Evolutionary conservation across 1,140 invertebrate species (phyloP).

Genomic region (Tetragnatha versicolor): DNA sequence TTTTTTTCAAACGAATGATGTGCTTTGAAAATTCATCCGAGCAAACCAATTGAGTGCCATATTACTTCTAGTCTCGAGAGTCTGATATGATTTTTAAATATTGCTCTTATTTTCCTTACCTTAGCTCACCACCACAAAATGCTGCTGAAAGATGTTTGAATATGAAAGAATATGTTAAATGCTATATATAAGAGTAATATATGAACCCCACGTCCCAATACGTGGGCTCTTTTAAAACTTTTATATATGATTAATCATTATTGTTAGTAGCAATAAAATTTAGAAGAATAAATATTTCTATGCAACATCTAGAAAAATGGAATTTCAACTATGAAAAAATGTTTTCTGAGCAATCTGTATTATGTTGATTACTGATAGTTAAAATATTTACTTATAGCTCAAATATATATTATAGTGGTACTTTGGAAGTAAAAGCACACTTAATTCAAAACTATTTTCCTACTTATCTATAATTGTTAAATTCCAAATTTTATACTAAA

Average conservation of each 20-base stretch:
- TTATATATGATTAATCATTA: constrained; percentile 34
- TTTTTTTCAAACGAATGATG: neutral
- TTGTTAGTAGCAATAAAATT: constrained; percentile 48
- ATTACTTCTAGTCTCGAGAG: neutral
- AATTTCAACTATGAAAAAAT: constrained; percentile 53
- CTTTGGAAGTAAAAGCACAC: constrained; percentile 55
- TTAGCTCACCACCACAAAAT: constrained; percentile 25
- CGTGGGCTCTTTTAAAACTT: constrained; percentile 41
- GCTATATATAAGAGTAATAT: constrained; percentile 45
- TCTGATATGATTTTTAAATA: constrained; percentile 47
- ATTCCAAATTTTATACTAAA: constrained; percentile 50
- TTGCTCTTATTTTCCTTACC: constrained; percentile 7
- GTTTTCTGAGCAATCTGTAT: constrained; percentile 54
- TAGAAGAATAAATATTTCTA: constrained; percentile 52
- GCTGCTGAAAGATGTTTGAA: constrained; percentile 39
- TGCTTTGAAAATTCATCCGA: neutral
- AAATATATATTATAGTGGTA: constrained; percentile 54
- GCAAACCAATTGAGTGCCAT: constrained; percentile 9
- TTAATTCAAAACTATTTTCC: constrained; percentile 50
- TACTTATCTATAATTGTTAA: constrained; percentile 42
- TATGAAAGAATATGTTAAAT: constrained; percentile 47
- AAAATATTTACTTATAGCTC: constrained; percentile 55
- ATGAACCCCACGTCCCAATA: constrained; percentile 39
- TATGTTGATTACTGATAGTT: constrained; percentile 49
- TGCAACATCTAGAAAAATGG: constrained; percentile 53